Evolutionary conservation across 2,113 vertebrate species (phyloP).

Genomic region (Choloepus hoffmanni): DNA sequence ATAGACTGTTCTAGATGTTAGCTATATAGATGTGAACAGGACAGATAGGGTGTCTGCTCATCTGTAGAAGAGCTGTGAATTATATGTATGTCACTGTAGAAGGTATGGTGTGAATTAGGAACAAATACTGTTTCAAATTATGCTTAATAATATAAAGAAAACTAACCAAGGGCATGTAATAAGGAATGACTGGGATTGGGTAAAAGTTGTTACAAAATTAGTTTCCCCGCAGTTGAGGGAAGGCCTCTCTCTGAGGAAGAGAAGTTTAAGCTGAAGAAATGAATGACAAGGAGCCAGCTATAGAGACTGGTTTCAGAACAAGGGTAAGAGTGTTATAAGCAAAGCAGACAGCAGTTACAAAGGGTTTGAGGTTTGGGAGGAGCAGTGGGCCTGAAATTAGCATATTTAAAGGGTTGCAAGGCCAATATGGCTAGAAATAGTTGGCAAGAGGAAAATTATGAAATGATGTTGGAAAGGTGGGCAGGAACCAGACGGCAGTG

Average conservation of each 20-base stretch:
- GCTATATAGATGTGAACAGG: constrained; percentile 26
- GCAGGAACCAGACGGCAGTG: background rate
- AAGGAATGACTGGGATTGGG: background rate
- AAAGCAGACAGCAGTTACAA: background rate
- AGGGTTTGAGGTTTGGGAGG: background rate
- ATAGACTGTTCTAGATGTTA: background rate
- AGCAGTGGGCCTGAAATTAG: background rate
- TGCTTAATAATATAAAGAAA: background rate
- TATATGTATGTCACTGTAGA: background rate
- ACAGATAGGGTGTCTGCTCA: background rate
- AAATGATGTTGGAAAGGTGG: background rate
- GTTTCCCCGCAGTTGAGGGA: background rate
- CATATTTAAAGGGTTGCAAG: background rate
- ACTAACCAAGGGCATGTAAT: background rate
- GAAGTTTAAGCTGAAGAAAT: background rate
- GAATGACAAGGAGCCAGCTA: background rate
- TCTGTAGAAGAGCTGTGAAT: background rate
- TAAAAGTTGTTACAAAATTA: background rate
- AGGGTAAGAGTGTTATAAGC: background rate
- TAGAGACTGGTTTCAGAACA: background rate
- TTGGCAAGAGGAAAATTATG: background rate
- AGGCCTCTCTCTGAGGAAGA: background rate
- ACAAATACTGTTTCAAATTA: background rate
- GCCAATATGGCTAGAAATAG: background rate
- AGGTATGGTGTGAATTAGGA: background rate